A percentile compares a stretch with the other conserved stretches of the same genome.
Evolutionary conservation across 1,140 invertebrate genomes (phyloP).

Genomic region (Halictus rubicundus): DNA sequence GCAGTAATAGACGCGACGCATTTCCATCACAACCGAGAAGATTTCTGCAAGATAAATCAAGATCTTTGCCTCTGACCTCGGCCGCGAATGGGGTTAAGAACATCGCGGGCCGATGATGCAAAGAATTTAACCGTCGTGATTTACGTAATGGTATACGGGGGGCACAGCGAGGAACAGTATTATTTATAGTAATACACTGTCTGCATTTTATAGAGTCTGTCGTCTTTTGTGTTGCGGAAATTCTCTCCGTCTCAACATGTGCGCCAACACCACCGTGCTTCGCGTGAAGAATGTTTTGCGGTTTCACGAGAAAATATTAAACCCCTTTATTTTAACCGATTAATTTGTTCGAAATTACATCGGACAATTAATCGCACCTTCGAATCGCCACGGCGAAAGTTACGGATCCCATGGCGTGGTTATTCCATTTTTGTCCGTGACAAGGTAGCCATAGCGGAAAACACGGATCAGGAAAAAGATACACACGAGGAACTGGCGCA

Average conservation of each 20-base stretch:
- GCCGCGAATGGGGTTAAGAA: constrained; percentile 47
- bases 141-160: not conserved
- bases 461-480: constrained; percentile 24
- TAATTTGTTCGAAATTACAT: too few species aligned
- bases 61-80: constrained; percentile 48
- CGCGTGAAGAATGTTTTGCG: too few species aligned
- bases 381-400: constrained; percentile 6
- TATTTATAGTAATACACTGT: not conserved
- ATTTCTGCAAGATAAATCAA: constrained; percentile 42
- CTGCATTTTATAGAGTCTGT: not conserved
- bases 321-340: too few species aligned
- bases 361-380: not conserved
- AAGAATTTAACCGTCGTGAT: constrained; percentile 23
- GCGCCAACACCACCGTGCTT: not conserved
- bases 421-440: constrained; percentile 46
- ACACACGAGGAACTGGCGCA: constrained; percentile 30
- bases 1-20: constrained; percentile 26
- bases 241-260: not conserved
- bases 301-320: too few species aligned
- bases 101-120: constrained; percentile 43
- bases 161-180: not conserved
- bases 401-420: constrained; percentile 25
- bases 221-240: not conserved
- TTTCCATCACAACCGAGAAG: constrained; percentile 46
- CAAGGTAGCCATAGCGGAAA: constrained; percentile 5